These are phyloP conservation scores for Mya arenaria DNA, from an alignment of 1,140 invertebrate species.

Conservation along the genomic window DNA sequence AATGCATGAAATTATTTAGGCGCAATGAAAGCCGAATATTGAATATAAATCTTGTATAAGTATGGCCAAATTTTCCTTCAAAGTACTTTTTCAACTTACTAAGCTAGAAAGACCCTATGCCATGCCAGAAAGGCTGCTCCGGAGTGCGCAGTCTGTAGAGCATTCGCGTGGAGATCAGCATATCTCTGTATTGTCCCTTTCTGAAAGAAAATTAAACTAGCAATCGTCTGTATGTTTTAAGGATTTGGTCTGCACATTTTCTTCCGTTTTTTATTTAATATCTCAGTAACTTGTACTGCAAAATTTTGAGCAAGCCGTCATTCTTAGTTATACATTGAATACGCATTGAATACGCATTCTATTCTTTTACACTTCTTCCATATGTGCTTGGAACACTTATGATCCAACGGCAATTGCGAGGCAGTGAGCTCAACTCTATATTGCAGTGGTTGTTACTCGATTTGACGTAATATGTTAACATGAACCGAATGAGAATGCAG, in stretches of 20 bases:
- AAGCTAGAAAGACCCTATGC: conserved; percentile 62
- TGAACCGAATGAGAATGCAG: no score
- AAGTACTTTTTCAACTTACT: no score
- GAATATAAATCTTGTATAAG: no score
- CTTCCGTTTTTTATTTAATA: no score
- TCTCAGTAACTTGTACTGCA: neutral
- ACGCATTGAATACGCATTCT: neutral
- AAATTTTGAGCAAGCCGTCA: neutral
- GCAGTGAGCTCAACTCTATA: no score
- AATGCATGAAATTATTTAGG: no score
- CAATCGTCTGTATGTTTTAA: no score
- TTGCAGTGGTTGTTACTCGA: no score
- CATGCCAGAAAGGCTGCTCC: conserved; percentile 64
- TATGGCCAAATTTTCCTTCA: no score
- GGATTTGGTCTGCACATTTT: neutral
- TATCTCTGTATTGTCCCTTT: conserved; percentile 6
- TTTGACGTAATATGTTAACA: no score
- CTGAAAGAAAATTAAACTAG: conserved; percentile 22
- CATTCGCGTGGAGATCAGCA: neutral
- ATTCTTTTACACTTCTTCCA: neutral
- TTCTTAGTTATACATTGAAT: neutral
- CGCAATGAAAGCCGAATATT: no score
- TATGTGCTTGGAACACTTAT: neutral
- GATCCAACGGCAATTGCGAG: no score
- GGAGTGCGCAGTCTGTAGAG: conserved; percentile 41